Evolutionary conservation across 2,113 vertebrate genomes (phyloP).

Genomic region (Lamprotornis superbus): DNA sequence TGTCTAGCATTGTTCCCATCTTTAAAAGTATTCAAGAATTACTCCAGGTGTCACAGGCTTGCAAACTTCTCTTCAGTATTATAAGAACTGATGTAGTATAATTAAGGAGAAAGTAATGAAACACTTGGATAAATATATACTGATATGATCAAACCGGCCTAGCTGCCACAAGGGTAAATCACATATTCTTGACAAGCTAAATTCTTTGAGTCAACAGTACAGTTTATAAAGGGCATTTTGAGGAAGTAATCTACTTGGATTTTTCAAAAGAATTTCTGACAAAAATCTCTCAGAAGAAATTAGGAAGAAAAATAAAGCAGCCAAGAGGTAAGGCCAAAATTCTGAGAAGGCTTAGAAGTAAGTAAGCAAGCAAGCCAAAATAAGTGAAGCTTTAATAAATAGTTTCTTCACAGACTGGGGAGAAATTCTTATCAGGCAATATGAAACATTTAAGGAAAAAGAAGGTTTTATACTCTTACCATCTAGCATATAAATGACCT

Average conservation of each 20-base stretch:
- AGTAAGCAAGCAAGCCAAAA: background rate
- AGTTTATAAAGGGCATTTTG: background rate
- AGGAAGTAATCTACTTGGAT: slow-evolving; percentile 18
- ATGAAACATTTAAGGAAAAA: background rate
- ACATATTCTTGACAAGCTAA: background rate
- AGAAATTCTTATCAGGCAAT: background rate
- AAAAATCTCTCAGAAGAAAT: slow-evolving; percentile 12
- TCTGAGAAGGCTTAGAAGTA: background rate
- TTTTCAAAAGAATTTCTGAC: slow-evolving; percentile 27
- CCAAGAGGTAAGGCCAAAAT: background rate
- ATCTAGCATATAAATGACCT: background rate
- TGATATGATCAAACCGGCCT: background rate
- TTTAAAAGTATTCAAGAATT: background rate
- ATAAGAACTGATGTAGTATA: background rate
- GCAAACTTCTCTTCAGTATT: background rate
- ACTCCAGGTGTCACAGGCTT: background rate
- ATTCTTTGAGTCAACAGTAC: slow-evolving; percentile 13
- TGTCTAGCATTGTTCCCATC: background rate
- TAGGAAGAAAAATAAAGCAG: background rate
- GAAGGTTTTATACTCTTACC: background rate
- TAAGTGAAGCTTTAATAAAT: background rate
- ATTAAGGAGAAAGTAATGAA: slow-evolving; percentile 8
- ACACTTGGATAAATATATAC: background rate
- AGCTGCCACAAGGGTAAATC: background rate
- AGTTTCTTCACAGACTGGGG: background rate